phyloP scores from a whole-genome alignment of 2,113 vertebrate genomes.

The Antennarius striatus region DNA sequence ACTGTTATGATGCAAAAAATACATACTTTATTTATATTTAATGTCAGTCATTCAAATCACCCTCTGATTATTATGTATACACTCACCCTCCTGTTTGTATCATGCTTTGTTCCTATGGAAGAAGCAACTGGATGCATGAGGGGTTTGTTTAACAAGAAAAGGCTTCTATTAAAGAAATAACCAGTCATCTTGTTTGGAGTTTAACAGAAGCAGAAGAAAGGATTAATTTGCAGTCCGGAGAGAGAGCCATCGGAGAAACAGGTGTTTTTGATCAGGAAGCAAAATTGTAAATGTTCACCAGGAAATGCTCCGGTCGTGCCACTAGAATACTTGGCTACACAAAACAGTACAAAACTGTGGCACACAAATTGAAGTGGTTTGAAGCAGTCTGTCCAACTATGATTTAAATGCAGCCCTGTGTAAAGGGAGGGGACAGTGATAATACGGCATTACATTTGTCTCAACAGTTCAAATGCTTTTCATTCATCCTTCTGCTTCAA shows the following conservation, averaged over 20 bases:
- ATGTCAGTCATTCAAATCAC: slow-evolving; percentile 51
- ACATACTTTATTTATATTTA: slow-evolving; percentile 49
- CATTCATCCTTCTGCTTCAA: slow-evolving; percentile 25
- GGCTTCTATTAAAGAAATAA: slow-evolving; percentile 63
- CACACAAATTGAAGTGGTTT: slow-evolving; percentile 39
- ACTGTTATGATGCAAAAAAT: slow-evolving; percentile 45
- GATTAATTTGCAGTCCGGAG: slow-evolving; percentile 34
- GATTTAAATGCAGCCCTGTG: slow-evolving; percentile 28
- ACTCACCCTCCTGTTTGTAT: slow-evolving; percentile 44
- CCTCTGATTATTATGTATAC: slow-evolving; percentile 67
- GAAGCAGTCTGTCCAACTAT: slow-evolving; percentile 23
- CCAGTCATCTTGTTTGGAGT: slow-evolving; percentile 51
- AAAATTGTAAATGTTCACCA: slow-evolving; percentile 64
- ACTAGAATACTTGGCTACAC: slow-evolving; percentile 52
- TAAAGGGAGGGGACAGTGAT: slow-evolving; percentile 46
- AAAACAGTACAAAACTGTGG: slow-evolving; percentile 43
- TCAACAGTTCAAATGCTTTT: slow-evolving; percentile 38
- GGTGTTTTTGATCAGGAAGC: slow-evolving; percentile 76
- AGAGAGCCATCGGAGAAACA: slow-evolving; percentile 56
- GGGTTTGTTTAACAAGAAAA: slow-evolving; percentile 65
- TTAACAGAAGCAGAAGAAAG: slow-evolving; percentile 34
- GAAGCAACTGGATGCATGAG: slow-evolving; percentile 50
- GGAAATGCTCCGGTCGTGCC: slow-evolving; percentile 51
- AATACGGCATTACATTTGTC: slow-evolving; percentile 25
- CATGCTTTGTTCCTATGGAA: slow-evolving; percentile 59